Percentiles rank a stretch among this genome's conserved stretches.
Evolutionary conservation across 2,888 invertebrate species (phyloP).

Genomic region (Apocheima hispidaria): DNA sequence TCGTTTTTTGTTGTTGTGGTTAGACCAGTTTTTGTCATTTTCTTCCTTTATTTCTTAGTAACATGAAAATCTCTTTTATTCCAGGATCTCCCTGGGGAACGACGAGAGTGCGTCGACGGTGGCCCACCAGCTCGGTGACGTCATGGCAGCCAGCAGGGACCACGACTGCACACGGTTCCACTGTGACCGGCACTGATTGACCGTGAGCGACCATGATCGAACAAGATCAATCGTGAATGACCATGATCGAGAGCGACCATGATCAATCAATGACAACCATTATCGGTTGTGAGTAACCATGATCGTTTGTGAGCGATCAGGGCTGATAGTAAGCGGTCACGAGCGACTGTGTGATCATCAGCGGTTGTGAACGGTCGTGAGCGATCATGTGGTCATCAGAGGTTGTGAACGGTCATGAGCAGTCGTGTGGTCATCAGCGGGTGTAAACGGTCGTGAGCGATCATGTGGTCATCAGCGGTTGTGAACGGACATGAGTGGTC

Average conservation of each 20-base stretch:
- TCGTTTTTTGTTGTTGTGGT: no score
- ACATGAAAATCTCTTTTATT: slow-evolving; percentile 60
- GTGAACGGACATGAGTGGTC: background rate
- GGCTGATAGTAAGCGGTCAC: background rate
- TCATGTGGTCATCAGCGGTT: background rate
- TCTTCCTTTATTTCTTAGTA: no score
- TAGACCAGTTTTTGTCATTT: no score
- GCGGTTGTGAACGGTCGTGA: background rate
- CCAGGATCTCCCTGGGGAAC: slow-evolving; percentile 88
- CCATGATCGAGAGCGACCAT: no score
- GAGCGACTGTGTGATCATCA: background rate
- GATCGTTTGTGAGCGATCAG: background rate
- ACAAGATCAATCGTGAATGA: slow-evolving; percentile 14
- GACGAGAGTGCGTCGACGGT: slow-evolving; percentile 85
- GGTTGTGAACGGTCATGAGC: background rate
- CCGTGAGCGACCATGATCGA: slow-evolving; percentile 1
- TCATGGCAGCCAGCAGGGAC: slow-evolving; percentile 90
- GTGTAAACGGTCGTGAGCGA: background rate
- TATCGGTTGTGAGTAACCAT: background rate
- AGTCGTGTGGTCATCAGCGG: background rate
- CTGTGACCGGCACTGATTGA: slow-evolving; percentile 76
- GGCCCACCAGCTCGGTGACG: slow-evolving; percentile 89
- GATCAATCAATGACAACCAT: no score
- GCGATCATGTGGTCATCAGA: background rate
- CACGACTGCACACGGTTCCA: slow-evolving; percentile 89